A percentile compares a stretch with the other conserved stretches of the same genome.
Conservation (phyloP, 2,888 invertebrate genomes). For the Scaptomyza caliginosa region DNA sequence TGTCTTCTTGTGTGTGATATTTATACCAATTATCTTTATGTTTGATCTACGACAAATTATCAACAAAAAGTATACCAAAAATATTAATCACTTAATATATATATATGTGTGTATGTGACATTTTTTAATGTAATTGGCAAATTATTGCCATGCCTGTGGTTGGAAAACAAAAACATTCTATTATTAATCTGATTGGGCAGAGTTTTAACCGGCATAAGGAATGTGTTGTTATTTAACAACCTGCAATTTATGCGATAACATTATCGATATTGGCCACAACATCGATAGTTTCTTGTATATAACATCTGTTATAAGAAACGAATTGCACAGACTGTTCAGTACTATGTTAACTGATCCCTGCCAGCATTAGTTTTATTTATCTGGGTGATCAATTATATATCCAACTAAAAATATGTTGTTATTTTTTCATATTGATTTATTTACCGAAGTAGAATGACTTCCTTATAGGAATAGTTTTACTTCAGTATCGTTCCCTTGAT, state of each 20-base stretch:
- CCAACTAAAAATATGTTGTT: no score
- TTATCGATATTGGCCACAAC: not conserved
- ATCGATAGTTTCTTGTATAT: not conserved
- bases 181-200: constrained; percentile 5
- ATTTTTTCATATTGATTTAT: no score
- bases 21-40: not conserved
- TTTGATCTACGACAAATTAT: not conserved
- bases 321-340: no score
- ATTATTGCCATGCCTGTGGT: not conserved
- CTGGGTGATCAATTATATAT: no score
- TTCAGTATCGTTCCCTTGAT: no score
- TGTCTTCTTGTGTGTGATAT: no score
- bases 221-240: constrained; percentile 19
- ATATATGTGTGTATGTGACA: not conserved
- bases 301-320: not conserved
- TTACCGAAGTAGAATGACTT: no score
- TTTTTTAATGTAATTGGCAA: not conserved
- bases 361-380: no score
- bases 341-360: no score
- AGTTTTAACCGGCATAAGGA: not conserved
- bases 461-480: no score
- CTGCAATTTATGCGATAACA: constrained; percentile 5
- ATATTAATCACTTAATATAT: constrained; percentile 21
- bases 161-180: not conserved
- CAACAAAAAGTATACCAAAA: not conserved